A percentile compares a stretch with the other conserved stretches of the same genome.
Conservation (phyloP, 2,797 vertebrate genomes). For the Salmo trutta region DNA sequence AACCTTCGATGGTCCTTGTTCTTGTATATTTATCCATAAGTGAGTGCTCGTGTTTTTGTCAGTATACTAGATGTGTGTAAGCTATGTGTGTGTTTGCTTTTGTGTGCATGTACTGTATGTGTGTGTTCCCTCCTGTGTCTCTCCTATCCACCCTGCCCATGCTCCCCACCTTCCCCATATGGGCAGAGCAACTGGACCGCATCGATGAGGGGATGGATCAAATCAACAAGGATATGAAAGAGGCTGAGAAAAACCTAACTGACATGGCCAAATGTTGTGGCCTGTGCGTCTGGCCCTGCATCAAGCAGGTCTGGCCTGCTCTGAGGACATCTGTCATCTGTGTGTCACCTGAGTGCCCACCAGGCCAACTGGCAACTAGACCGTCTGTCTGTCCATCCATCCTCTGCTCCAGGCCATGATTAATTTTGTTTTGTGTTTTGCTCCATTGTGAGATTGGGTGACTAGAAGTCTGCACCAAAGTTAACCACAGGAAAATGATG, state of each 20-base stretch:
- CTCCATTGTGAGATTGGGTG: constrained; percentile 23
- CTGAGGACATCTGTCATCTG: background rate
- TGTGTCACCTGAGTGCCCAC: background rate
- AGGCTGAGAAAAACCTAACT: constrained; percentile 69
- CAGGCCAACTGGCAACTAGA: background rate
- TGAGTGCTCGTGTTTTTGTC: constrained; percentile 4
- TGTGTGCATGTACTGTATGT: constrained; percentile 9
- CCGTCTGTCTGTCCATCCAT: background rate
- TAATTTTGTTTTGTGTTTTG: background rate
- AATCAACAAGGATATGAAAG: constrained; percentile 69
- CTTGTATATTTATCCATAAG: constrained; percentile 9
- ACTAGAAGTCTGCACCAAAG: constrained; percentile 22
- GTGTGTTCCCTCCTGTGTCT: background rate
- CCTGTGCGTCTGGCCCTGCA: constrained; percentile 57
- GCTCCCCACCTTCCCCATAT: constrained; percentile 9
- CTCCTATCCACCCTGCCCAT: constrained; percentile 1
- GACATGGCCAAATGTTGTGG: constrained; percentile 66
- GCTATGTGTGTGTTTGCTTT: constrained; percentile 4
- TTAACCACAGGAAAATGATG: too few relatives aligned
- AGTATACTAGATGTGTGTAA: constrained; percentile 5
- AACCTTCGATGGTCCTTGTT: background rate
- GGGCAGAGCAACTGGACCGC: constrained; percentile 64
- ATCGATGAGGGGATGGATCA: constrained; percentile 67
- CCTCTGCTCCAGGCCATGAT: background rate
- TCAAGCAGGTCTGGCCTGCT: constrained; percentile 50